A percentile compares a stretch with the other conserved stretches of the same genome.
Evolutionary conservation across 2,113 vertebrate genomes (phyloP).

Genomic region (Cricetomys ansorgei): DNA sequence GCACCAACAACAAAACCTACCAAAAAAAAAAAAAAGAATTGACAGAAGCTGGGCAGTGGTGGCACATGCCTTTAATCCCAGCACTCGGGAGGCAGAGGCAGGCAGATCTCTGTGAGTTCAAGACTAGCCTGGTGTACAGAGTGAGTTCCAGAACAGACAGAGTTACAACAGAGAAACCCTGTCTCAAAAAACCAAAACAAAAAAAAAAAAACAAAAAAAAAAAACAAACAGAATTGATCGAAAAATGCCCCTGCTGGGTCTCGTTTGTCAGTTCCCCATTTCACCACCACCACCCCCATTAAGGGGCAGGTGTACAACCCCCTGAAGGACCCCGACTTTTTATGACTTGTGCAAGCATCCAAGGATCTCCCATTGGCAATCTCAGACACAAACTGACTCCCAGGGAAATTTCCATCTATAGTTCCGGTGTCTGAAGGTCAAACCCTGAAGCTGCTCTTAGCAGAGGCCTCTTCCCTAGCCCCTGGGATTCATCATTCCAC

Average conservation of each 20-base stretch:
- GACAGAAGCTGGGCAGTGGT: too few relatives aligned
- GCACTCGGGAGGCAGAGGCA: too few relatives aligned
- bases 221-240: too few relatives aligned
- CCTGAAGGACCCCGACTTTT: neutral
- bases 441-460: neutral
- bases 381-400: neutral
- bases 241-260: accelerated
- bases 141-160: neutral
- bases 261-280: neutral
- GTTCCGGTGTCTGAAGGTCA: neutral
- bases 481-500: neutral
- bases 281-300: neutral
- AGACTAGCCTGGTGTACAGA: too few relatives aligned
- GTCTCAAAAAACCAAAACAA: too few relatives aligned
- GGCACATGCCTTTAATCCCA: too few relatives aligned
- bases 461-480: too few relatives aligned
- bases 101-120: too few relatives aligned
- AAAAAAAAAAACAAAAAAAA: too few relatives aligned
- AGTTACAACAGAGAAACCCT: neutral
- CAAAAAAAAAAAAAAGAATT: too few relatives aligned
- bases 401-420: neutral
- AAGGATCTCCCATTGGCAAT: neutral
- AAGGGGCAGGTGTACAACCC: neutral
- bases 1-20: too few relatives aligned
- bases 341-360: accelerated